Conservation (phyloP, 2,797 vertebrate genomes). For the Amphiprion clarkii region DNA sequence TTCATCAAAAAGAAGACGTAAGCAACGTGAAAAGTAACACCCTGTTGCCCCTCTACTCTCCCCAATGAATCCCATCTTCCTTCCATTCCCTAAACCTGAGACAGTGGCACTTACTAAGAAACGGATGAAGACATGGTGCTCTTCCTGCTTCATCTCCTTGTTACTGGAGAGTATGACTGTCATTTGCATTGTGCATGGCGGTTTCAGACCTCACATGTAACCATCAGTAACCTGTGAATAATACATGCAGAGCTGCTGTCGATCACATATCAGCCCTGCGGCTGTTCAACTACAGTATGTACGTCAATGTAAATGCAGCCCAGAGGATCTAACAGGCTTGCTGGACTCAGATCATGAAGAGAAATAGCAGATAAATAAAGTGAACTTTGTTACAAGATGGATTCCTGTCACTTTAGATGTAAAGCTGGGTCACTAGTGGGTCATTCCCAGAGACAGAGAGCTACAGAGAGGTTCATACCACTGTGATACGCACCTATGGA, state of each 20-base stretch:
- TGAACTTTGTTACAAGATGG: background rate
- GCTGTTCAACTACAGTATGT: background rate
- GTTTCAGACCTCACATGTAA: constrained; percentile 57
- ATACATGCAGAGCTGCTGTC: constrained; percentile 57
- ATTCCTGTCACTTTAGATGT: background rate
- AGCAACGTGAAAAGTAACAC: background rate
- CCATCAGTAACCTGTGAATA: constrained; percentile 61
- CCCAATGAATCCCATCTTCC: constrained; percentile 3
- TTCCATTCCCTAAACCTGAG: constrained; percentile 51
- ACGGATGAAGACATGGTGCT: constrained; percentile 28
- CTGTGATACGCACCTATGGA: background rate
- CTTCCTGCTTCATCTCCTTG: constrained; percentile 33
- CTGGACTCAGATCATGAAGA: background rate
- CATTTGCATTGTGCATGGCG: constrained; percentile 44
- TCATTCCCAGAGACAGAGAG: background rate
- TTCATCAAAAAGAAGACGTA: too few species aligned
- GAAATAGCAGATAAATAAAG: background rate
- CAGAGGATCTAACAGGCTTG: background rate
- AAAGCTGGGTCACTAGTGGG: background rate
- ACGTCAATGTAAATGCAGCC: constrained; percentile 11
- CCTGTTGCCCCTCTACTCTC: background rate
- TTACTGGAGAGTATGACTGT: constrained; percentile 39
- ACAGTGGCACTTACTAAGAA: constrained; percentile 21
- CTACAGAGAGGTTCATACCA: background rate
- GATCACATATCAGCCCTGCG: constrained; percentile 36